Base-by-base conservation (phyloP, 2,797 vertebrate genomes). In the Pempheris klunzingeri region DNA sequence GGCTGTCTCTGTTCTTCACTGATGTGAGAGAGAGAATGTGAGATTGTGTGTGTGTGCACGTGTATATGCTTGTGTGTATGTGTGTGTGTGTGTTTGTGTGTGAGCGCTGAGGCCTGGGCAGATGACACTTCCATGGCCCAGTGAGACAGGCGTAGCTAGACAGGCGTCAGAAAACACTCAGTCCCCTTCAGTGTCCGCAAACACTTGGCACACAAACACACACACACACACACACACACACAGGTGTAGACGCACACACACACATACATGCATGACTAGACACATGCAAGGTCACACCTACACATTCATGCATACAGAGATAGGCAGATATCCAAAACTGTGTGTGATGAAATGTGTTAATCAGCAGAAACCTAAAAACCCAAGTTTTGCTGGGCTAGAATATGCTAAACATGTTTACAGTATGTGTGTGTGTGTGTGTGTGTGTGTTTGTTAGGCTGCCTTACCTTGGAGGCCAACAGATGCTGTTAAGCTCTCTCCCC, bases 111-210 rank as follows among this genome's bases (percentile, higher is more conserved):
- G 90, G 86, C 87, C 88, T 80, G 84, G 82, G 86, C 87, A 87
- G 92, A 92, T 93, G 92, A 93, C 92, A 94, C 90, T 87, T 92
- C 87, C 89, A 90, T 90, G 87, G 90, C 90, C 91, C 84, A 85
- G 81, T 88, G 91, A 93, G 93, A 94, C 92, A 92, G 88, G 83
- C 90, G 77, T 86, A 90, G 89, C 90, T 87, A 86, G 91, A 92
- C 91, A 93, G 89, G 86, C 82, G 59, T 93, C 93, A 93, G 85
- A 91, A 92, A 93, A 92, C 92, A 90, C 86, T 93, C 90, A 88
- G 90, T 90, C 90, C 86, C 89, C 80, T 80, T 92, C 87, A 84
- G 82, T 47, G 82, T 85, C 85, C 76, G 14, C 82, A 64, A 79
- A 83, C 81, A 82, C 79, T 76, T 81, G 76, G 74, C 82, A 81